Base-by-base conservation (phyloP, 37 sponge, comb jelly and placozoan species). In the Geodia barretti region DNA sequence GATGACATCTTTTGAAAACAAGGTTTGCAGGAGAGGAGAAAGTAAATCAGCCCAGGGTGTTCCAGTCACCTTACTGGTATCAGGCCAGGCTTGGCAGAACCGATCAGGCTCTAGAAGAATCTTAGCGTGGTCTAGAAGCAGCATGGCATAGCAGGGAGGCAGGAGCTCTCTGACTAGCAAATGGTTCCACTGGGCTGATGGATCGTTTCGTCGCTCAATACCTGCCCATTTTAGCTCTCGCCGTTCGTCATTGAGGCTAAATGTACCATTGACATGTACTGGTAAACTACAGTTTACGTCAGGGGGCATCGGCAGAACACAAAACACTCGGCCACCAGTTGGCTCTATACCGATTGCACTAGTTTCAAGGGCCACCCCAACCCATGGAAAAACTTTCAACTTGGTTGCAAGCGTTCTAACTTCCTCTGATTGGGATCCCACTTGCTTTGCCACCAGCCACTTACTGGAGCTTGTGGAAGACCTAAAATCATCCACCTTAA, bases 221-320 rank as follows among this genome's bases (percentile, higher is more conserved):
- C 69, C 74, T 39, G 74, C 75, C 92, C 87, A 91, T 54, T 87
- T 87, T 4, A 91, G 28, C 38, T 62, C 72, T 41, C 91, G 40
- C 9, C 88, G 60, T 38, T 87, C 82, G 35, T 87, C 80, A 24
- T 75, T 79, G 21, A 90, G 54, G 3, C 77, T 74, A 80, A 94
- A 94, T 67, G 76, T 86, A 20, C 91, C 94, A 72, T 94, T 86
- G 26, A 94, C 87, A 62, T 90, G 85, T 7, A 86, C 79, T 19
- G 92, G 88, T 21, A 91, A 64, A 3, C 31, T 34, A 59, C 79
- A 76, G 1, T 60, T 29, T 36, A 66, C 77, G 29, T 89, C 90
- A 68, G 36, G 41, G 1, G 92, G 88, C 67, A 91, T 66, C 7
- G 92, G 88, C 72, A 91, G 92, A 78, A 87, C 87, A 66, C 92